These are phyloP conservation scores for Mormyrus iriodes DNA, from an alignment of 2,113 vertebrate species.

Conservation along the genomic window DNA sequence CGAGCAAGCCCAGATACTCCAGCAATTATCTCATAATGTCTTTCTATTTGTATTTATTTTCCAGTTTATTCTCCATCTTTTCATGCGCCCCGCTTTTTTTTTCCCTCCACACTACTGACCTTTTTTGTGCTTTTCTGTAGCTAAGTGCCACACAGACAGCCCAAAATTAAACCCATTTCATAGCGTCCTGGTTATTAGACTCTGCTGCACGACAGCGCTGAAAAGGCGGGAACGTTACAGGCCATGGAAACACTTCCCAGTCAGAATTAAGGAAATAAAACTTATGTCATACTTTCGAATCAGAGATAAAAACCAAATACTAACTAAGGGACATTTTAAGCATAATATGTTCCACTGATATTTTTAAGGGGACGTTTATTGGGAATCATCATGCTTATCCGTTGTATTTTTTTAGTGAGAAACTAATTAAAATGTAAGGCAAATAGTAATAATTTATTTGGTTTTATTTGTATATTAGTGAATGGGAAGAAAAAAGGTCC, in stretches of 20 bases:
- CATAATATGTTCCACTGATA: background rate
- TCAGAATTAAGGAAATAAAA: background rate
- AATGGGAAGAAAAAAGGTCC: background rate
- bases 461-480: background rate
- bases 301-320: background rate
- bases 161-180: slow-evolving; percentile 37
- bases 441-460: background rate
- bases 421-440: background rate
- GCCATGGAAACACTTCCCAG: background rate
- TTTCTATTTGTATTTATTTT: slow-evolving; percentile 2
- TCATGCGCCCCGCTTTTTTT: background rate
- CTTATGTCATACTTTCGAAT: background rate
- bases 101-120: background rate
- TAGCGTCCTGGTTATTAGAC: background rate
- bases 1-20: slow-evolving; percentile 24
- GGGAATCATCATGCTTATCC: background rate
- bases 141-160: background rate
- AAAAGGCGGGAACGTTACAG: background rate
- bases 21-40: background rate
- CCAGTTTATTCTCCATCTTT: background rate
- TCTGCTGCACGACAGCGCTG: background rate
- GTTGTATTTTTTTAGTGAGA: background rate
- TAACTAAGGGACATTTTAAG: background rate
- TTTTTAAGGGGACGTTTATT: background rate
- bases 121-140: background rate